phyloP scores from a whole-genome alignment of 2,888 invertebrate species.

The Branchellion lobata region DNA sequence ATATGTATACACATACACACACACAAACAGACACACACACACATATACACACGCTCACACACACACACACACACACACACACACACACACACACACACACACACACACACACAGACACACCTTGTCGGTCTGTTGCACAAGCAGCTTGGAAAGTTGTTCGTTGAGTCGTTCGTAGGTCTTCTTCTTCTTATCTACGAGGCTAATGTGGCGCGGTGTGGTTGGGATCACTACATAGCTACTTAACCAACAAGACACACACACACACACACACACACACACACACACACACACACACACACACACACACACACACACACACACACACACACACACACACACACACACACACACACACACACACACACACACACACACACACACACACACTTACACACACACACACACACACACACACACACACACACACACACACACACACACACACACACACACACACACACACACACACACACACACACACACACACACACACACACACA shows the following conservation, averaged over 20 bases:
- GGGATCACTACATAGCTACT: background rate
- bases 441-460: too few relatives aligned
- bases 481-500: too few relatives aligned
- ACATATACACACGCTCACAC: too few relatives aligned
- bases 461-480: too few relatives aligned
- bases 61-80: conserved; percentile 6
- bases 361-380: conserved; percentile 31
- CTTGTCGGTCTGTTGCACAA: too few relatives aligned
- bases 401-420: conserved; percentile 37
- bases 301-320: conserved; percentile 34
- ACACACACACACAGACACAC: background rate
- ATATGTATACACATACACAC: conserved; percentile 24
- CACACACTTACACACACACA: conserved; percentile 23
- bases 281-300: conserved; percentile 35
- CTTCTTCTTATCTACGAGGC: conserved; percentile 2
- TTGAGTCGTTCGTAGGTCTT: background rate
- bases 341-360: conserved; percentile 21
- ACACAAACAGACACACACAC: too few relatives aligned
- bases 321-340: conserved; percentile 19
- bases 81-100: conserved; percentile 27
- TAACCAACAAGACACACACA: too few relatives aligned
- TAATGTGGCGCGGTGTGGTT: background rate
- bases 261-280: conserved; percentile 23
- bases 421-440: conserved; percentile 27
- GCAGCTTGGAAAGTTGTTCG: too few relatives aligned